A percentile compares a stretch with the other conserved stretches of the same genome.
phyloP scores from a whole-genome alignment of 2,113 vertebrate genomes.

The Centropus bengalensis region DNA sequence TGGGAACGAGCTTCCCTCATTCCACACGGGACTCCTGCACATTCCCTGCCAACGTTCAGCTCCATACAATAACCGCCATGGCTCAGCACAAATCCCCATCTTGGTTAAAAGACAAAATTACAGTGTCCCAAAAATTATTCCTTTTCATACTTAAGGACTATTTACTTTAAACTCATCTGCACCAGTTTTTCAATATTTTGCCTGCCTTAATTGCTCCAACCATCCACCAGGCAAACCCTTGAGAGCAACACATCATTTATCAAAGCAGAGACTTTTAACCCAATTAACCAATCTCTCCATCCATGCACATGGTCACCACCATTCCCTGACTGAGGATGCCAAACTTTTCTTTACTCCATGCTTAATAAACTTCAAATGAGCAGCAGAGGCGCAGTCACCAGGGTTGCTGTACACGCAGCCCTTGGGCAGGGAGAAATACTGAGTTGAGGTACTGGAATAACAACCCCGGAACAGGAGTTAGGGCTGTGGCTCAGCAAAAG shows the following conservation, averaged over 20 bases:
- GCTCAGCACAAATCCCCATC: background rate
- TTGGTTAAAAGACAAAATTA: background rate
- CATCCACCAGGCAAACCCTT: background rate
- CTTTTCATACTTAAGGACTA: background rate
- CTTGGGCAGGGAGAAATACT: background rate
- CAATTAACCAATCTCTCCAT: background rate
- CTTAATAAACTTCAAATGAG: background rate
- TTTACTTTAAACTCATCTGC: background rate
- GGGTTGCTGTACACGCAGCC: background rate
- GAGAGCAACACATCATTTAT: background rate
- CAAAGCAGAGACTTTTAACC: background rate
- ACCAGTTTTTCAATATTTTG: background rate
- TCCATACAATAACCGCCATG: background rate
- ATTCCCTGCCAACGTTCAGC: background rate
- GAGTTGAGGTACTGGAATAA: background rate
- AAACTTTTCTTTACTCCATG: background rate
- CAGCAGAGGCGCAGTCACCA: background rate
- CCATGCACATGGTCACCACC: background rate
- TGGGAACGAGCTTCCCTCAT: background rate
- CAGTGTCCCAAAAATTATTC: background rate
- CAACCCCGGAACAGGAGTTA: background rate
- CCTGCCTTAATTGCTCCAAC: background rate
- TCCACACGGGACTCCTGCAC: accelerated
- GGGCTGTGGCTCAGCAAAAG: background rate
- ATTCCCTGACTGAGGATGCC: background rate